phyloP scores from a whole-genome alignment of 2,888 invertebrate genomes.

The Ceriagrion tenellum region DNA sequence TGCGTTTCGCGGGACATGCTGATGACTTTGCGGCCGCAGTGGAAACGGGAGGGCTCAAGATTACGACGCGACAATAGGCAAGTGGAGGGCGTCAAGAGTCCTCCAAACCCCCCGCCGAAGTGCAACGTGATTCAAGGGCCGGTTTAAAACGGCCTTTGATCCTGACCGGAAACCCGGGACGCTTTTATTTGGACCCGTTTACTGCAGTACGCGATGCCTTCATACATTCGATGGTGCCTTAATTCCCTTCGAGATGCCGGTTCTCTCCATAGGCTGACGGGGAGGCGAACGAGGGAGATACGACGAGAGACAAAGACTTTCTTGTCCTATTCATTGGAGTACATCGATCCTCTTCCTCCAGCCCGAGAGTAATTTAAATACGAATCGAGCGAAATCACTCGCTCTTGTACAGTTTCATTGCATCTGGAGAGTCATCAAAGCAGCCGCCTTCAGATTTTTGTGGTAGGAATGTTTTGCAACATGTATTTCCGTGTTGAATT shows the following conservation, averaged over 20 bases:
- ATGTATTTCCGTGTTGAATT: too few relatives aligned
- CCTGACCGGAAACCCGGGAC: background rate
- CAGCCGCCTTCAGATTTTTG: too few relatives aligned
- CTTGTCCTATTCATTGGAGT: background rate
- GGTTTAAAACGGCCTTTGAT: conserved; percentile 10
- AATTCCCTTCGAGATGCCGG: background rate
- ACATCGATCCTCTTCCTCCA: background rate
- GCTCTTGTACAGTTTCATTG: too few relatives aligned
- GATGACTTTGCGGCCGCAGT: background rate
- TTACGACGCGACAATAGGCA: background rate
- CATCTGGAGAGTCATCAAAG: too few relatives aligned
- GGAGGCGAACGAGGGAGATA: background rate
- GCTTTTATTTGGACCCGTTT: background rate
- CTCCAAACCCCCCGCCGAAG: too few relatives aligned
- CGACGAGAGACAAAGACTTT: background rate
- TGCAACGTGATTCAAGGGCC: background rate
- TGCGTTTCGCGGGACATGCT: background rate
- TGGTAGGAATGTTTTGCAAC: too few relatives aligned
- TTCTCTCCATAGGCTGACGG: background rate
- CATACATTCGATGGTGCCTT: background rate
- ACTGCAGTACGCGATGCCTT: too few relatives aligned
- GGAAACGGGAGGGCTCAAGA: background rate
- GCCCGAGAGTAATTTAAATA: background rate
- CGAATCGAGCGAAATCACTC: background rate
- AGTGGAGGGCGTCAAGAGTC: too few relatives aligned